These are phyloP conservation scores for Ormyrus pomaceus DNA, from an alignment of 2,888 invertebrate species.

Conservation along the genomic window DNA sequence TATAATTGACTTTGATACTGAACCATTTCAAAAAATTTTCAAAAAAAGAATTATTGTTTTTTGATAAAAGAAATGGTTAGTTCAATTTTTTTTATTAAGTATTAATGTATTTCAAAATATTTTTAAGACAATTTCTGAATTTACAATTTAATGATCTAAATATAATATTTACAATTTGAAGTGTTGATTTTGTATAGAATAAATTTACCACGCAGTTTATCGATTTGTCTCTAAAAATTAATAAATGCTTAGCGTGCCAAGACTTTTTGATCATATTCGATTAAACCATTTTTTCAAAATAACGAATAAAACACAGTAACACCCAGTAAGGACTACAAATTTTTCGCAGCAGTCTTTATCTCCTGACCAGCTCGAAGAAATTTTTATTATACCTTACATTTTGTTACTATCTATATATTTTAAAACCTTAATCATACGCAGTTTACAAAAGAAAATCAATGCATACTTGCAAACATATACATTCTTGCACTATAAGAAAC, in stretches of 20 bases:
- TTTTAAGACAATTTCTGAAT: neutral
- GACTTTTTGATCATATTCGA: no score
- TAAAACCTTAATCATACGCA: slow-evolving; percentile 16
- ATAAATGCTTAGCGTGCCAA: no score
- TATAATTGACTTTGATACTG: slow-evolving; percentile 26
- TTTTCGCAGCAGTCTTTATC: slow-evolving; percentile 47
- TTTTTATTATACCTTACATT: slow-evolving; percentile 13
- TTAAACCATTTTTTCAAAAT: slow-evolving; percentile 11
- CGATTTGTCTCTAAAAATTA: no score
- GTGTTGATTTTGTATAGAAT: neutral
- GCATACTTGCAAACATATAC: slow-evolving; percentile 10
- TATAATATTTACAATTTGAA: slow-evolving; percentile 24
- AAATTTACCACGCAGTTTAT: neutral
- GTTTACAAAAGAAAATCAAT: slow-evolving; percentile 12
- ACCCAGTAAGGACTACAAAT: slow-evolving; percentile 10
- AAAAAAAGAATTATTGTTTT: neutral
- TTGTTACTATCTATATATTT: slow-evolving; percentile 5
- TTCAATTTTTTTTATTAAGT: slow-evolving; percentile 5
- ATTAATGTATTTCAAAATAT: slow-evolving; percentile 24
- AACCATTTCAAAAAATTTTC: slow-evolving; percentile 17
- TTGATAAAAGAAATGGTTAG: slow-evolving; percentile 31
- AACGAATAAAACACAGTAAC: slow-evolving; percentile 19
- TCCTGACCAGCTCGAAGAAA: slow-evolving; percentile 46
- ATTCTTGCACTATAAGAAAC: neutral
- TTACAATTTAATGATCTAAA: slow-evolving; percentile 23